Evolutionary conservation across 1,140 invertebrate genomes (phyloP).

Genomic region (Linepithema humile): DNA sequence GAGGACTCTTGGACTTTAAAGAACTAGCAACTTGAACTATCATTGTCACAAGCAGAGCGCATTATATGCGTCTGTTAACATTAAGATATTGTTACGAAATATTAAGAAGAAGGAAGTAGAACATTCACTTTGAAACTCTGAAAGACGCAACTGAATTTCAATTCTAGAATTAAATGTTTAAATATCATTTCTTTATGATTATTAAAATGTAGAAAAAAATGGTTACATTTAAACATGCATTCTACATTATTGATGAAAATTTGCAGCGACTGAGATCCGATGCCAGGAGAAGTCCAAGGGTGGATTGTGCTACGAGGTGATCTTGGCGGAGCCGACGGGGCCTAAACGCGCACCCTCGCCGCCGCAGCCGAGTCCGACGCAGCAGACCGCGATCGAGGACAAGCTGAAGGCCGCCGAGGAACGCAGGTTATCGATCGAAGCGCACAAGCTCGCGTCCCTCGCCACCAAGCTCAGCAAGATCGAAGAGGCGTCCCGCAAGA

Average conservation of each 20-base stretch:
- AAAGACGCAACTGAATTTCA: no score
- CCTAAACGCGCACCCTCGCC: conserved; percentile 89
- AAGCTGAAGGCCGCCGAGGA: conserved; percentile 96
- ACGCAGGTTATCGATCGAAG: conserved; percentile 93
- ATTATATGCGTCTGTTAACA: no score
- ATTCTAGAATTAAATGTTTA: no score
- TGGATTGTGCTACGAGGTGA: conserved; percentile 96
- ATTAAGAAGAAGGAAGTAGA: no score
- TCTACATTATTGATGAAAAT: neutral
- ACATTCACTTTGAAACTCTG: no score
- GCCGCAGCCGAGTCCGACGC: conserved; percentile 78
- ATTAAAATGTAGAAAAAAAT: neutral
- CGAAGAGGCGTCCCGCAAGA: conserved; percentile 95
- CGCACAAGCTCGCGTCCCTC: conserved; percentile 92
- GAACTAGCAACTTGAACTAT: no score
- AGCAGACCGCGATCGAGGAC: conserved; percentile 92
- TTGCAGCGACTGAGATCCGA: conserved; percentile 92
- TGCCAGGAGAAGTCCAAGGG: conserved; percentile 95
- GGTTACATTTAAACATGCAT: neutral
- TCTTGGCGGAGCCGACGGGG: conserved; percentile 92
- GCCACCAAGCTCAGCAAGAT: conserved; percentile 93
- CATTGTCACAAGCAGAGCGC: no score
- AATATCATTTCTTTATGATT: no score
- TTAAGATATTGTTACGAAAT: no score
- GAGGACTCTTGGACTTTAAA: no score